A percentile compares a stretch with the other conserved stretches of the same genome.
phyloP scores from a whole-genome alignment of 2,888 invertebrate species.

The Epiblema foenella region DNA sequence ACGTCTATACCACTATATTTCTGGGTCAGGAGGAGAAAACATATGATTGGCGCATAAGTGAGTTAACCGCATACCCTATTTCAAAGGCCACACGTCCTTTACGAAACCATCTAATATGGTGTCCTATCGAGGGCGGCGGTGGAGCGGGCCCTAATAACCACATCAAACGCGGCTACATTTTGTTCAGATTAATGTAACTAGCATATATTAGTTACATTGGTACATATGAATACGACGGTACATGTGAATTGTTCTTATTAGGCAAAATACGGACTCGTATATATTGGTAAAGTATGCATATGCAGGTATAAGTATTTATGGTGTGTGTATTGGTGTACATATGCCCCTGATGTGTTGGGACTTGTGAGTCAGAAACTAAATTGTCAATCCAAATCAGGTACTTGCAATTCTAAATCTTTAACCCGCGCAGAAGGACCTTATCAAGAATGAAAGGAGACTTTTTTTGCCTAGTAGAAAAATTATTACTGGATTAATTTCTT shows the following conservation, averaged over 20 bases:
- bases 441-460: not conserved
- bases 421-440: not conserved
- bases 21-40: constrained; percentile 11
- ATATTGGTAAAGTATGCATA: not conserved
- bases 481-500: too few relatives aligned
- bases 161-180: constrained; percentile 44
- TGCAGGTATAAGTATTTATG: too few relatives aligned
- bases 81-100: constrained; percentile 46
- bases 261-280: not conserved
- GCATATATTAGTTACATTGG: too few relatives aligned
- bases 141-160: constrained; percentile 36
- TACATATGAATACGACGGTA: constrained; percentile 52
- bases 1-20: not conserved
- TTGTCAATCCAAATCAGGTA: too few relatives aligned
- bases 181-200: not conserved
- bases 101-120: constrained; percentile 54
- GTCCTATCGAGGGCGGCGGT: constrained; percentile 43
- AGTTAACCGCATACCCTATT: constrained; percentile 16
- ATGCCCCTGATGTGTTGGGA: not conserved
- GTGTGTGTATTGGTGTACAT: too few relatives aligned
- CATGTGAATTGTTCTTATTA: constrained; percentile 14
- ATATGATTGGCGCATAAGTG: constrained; percentile 1
- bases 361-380: too few relatives aligned
- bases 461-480: not conserved
- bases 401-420: not conserved